Base-by-base conservation (phyloP, 2,797 vertebrate genomes). In the Gambusia yucatana region DNA sequence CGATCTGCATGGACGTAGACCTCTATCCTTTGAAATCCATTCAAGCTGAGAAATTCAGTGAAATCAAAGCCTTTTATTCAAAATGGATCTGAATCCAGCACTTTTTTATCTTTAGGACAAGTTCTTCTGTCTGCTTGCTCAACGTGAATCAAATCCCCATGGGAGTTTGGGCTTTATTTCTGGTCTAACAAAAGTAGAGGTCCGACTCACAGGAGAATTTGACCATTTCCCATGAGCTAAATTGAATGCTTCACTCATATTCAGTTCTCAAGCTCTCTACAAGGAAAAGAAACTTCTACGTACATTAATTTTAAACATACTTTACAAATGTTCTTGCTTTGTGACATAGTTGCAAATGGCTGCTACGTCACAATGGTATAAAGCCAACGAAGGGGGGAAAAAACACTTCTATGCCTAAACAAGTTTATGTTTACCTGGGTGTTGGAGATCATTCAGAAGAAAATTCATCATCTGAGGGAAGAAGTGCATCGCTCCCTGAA, bases 221-320 rank as follows among this genome's bases (percentile, higher is more conserved):
- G 81, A 84, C 72, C 73, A 67, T 82, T 33, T 52, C 82, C 78
- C 67, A 74, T 65, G 77, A 82, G 84, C 77, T 87, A 88, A 91
- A 91, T 84, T 89, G 78, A 88, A 91, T 83, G 74, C 77, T 59
- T 41, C 41, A 9, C 6, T 22, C 63, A 67, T 39, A 39, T 41
- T 17, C 59, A 20, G 30, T 20, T 20, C 59, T 39, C 17, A 67
- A 67, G 3, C 36, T 67, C 20, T 41, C 63, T 41, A 10, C 20
- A 41, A 28, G 36, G 63, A 39, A 41, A 67, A 11, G 1, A 11
- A 10, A 39, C 33, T 41, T 22, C 30, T 63, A 9, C 17, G 2
- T 67, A 2, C 36, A 67, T 8, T 41, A 11, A 44, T 69, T 43
- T 25, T n/a, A 43, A 44, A 69, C 65, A 14, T 41, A 43, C 39